Evolutionary conservation across 2,888 invertebrate species (phyloP).

Genomic region (Drosophila affinis): DNA sequence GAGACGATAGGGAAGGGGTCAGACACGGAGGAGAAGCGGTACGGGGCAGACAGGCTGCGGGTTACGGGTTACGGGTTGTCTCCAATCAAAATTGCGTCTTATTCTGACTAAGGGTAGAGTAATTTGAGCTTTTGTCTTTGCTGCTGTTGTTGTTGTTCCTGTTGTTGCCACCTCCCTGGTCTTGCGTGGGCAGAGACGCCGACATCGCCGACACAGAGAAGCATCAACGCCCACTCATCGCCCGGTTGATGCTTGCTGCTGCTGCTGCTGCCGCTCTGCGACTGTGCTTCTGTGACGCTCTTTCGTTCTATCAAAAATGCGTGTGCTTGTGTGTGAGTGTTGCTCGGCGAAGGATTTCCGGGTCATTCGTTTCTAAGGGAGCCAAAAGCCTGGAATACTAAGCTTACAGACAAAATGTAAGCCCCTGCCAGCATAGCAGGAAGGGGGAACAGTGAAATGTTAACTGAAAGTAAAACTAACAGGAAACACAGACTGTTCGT

Average conservation of each 20-base stretch:
- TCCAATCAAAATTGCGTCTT: constrained; percentile 46
- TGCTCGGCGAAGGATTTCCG: constrained; percentile 49
- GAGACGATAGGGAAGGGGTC: neutral
- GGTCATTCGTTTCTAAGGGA: constrained; percentile 11
- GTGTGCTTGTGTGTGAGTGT: neutral
- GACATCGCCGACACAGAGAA: neutral
- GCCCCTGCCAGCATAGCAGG: neutral
- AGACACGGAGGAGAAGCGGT: neutral
- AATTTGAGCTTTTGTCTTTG: neutral
- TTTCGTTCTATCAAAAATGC: neutral
- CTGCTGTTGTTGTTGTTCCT: neutral
- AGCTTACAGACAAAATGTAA: neutral
- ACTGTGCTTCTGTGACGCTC: neutral
- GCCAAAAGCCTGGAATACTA: neutral
- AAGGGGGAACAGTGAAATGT: too few relatives aligned
- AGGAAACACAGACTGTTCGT: neutral
- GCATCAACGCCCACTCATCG: neutral
- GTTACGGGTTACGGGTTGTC: neutral
- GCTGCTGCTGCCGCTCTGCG: neutral
- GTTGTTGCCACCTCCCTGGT: neutral
- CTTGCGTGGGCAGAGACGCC: neutral
- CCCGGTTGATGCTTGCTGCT: neutral
- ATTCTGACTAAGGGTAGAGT: constrained; percentile 8
- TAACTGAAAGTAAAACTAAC: too few relatives aligned
- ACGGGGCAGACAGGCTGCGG: neutral